Evolutionary conservation across 2,113 vertebrate species (phyloP).

Genomic region (Crypturellus undulatus): DNA sequence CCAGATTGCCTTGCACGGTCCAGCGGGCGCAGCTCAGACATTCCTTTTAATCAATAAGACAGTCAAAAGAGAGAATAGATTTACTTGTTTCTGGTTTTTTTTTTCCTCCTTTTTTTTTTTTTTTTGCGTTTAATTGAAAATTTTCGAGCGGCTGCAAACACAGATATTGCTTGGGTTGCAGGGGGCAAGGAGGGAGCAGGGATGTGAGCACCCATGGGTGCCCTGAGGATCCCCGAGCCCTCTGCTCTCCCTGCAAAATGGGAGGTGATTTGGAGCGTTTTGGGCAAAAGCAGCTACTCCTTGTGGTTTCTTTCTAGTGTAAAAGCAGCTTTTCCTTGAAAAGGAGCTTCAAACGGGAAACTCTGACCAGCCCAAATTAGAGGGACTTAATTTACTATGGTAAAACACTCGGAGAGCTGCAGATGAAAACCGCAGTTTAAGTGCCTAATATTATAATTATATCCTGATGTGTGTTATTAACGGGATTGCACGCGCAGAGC

Average conservation of each 20-base stretch:
- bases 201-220: too few relatives aligned
- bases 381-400: conserved; percentile 33
- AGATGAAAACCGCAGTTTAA: conserved; percentile 71
- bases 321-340: neutral
- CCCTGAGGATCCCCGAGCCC: conserved; percentile 20
- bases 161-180: conserved; percentile 61
- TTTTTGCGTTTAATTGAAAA: conserved; percentile 83
- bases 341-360: conserved; percentile 26
- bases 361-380: conserved; percentile 5
- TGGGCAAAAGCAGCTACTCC: neutral
- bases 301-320: fast-evolving
- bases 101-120: too few relatives aligned
- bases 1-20: conserved; percentile 86
- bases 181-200: conserved; percentile 11
- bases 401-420: conserved; percentile 36
- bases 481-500: conserved; percentile 54
- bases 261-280: conserved; percentile 42
- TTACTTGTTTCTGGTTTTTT: conserved; percentile 79
- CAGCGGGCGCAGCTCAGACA: conserved; percentile 76
- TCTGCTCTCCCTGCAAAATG: conserved; percentile 57
- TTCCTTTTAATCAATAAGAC: conserved; percentile 85
- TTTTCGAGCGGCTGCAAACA: conserved; percentile 78
- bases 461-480: conserved; percentile 65
- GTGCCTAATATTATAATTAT: conserved; percentile 66
- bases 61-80: conserved; percentile 85